phyloP scores from a whole-genome alignment of 2,113 vertebrate species.

The Chamaetylas fuelleborni region DNA sequence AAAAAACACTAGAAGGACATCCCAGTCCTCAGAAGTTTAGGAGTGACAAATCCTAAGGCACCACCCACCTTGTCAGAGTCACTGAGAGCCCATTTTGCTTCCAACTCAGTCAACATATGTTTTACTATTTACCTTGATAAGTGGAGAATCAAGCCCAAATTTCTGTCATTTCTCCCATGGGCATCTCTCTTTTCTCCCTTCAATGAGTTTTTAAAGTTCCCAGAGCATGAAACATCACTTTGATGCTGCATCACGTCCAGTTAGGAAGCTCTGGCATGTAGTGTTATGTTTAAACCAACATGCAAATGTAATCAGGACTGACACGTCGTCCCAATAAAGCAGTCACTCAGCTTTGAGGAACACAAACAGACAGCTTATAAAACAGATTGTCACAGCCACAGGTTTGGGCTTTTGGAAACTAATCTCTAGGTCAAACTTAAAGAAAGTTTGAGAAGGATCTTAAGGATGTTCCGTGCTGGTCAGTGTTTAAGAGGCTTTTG shows the following conservation, averaged over 20 bases:
- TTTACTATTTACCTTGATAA: slow-evolving; percentile 16
- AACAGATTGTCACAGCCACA: slow-evolving; percentile 10
- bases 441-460: background rate
- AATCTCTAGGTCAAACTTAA: background rate
- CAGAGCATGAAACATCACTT: slow-evolving; percentile 68
- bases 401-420: background rate
- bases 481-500: background rate
- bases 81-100: background rate
- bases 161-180: slow-evolving; percentile 12
- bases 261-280: slow-evolving; percentile 48
- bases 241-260: slow-evolving; percentile 65
- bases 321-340: slow-evolving; percentile 36
- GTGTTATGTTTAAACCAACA: slow-evolving; percentile 48
- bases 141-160: background rate
- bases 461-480: background rate
- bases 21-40: background rate
- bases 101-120: background rate
- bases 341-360: slow-evolving; percentile 47
- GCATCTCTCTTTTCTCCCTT: slow-evolving; percentile 47
- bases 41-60: background rate
- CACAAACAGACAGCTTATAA: slow-evolving; percentile 18
- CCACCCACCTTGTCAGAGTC: background rate
- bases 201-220: slow-evolving; percentile 41
- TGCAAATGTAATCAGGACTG: slow-evolving; percentile 59
- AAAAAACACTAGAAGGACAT: background rate